Evolutionary conservation across 1,140 invertebrate genomes (phyloP).

Genomic region (Archivesica marissinica): DNA sequence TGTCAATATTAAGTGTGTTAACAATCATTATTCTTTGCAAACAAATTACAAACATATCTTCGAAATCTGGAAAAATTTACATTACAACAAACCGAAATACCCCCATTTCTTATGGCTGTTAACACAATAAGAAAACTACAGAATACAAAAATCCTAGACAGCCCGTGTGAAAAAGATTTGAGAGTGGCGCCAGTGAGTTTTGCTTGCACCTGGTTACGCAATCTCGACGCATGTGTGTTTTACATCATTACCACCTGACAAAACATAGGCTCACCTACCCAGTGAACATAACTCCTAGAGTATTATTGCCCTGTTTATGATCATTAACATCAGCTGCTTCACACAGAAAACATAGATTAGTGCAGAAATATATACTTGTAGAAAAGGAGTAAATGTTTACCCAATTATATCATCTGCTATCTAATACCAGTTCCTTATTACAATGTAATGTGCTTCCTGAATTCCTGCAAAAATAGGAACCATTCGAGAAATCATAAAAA

Average conservation of each 20-base stretch:
- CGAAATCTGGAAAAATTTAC: not conserved
- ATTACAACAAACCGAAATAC: slow-evolving; percentile 38
- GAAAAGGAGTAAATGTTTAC: slow-evolving; percentile 11
- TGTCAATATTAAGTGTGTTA: too few relatives aligned
- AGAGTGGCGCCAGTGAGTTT: slow-evolving; percentile 31
- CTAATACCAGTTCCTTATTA: too few relatives aligned
- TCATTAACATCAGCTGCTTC: slow-evolving; percentile 38
- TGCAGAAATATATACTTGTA: slow-evolving; percentile 10
- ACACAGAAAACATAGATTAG: slow-evolving; percentile 46
- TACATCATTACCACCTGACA: slow-evolving; percentile 46
- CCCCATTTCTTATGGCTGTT: slow-evolving; percentile 7
- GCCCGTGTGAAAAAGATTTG: slow-evolving; percentile 43
- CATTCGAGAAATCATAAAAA: not conserved
- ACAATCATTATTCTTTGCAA: too few relatives aligned
- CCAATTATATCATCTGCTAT: not conserved
- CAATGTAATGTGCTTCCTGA: slow-evolving; percentile 18
- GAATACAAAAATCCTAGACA: slow-evolving; percentile 14
- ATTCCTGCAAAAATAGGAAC: not conserved
- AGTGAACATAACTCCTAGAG: not conserved
- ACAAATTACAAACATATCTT: not conserved
- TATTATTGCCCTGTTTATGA: slow-evolving; percentile 43
- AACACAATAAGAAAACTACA: slow-evolving; percentile 1
- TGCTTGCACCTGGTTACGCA: slow-evolving; percentile 45
- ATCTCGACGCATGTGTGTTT: slow-evolving; percentile 48
- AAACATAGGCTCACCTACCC: slow-evolving; percentile 14